Percentiles rank a stretch among this genome's conserved stretches.
Evolutionary conservation across 2,113 vertebrate genomes (phyloP).

Genomic region (Ariopsis seemanni): DNA sequence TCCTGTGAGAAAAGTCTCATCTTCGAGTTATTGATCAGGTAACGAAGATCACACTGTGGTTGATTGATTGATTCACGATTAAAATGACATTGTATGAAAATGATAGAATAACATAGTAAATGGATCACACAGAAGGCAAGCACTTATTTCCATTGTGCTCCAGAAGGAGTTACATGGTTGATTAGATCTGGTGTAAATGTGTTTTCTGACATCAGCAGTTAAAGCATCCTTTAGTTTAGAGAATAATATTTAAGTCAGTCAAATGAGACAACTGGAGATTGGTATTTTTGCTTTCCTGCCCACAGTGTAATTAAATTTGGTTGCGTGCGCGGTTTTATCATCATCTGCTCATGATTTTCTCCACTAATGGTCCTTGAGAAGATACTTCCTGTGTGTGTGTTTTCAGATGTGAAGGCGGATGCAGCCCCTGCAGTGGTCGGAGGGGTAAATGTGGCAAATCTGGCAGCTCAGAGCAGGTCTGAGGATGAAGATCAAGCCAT

Average conservation of each 20-base stretch:
- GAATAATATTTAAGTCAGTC: neutral
- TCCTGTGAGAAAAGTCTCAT: neutral
- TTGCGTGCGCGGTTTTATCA: neutral
- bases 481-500: constrained; percentile 88
- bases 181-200: neutral
- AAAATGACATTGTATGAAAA: too few relatives aligned
- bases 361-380: neutral
- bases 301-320: neutral
- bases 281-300: neutral
- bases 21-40: neutral
- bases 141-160: too few relatives aligned
- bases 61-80: neutral
- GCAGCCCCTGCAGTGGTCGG: constrained; percentile 69
- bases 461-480: constrained; percentile 82
- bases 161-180: too few relatives aligned
- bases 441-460: constrained; percentile 76
- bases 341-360: neutral
- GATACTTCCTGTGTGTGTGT: neutral
- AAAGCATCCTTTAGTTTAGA: too few relatives aligned
- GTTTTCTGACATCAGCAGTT: neutral
- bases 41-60: neutral
- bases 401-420: constrained; percentile 71
- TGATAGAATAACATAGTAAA: too few relatives aligned
- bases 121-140: too few relatives aligned
- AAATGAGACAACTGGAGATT: neutral